These are phyloP conservation scores for Yponomeuta plumbellus DNA, from an alignment of 2,888 invertebrate genomes.

Conservation along the genomic window DNA sequence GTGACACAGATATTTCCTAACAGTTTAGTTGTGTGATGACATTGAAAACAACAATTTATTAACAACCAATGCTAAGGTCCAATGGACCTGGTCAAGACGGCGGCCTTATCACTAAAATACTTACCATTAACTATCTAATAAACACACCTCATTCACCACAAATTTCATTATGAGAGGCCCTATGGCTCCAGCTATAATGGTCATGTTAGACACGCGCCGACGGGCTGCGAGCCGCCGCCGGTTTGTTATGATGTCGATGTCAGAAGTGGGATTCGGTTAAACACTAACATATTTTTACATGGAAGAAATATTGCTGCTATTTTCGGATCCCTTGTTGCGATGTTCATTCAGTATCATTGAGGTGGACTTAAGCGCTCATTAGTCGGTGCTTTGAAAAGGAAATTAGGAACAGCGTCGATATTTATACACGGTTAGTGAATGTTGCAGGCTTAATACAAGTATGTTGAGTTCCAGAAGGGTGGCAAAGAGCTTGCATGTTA, in stretches of 20 bases:
- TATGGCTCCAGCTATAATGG: conserved; percentile 33
- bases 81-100: too few species aligned
- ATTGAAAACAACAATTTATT: too few species aligned
- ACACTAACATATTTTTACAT: conserved; percentile 65
- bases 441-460: too few species aligned
- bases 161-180: not conserved
- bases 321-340: conserved; percentile 35
- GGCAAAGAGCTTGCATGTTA: too few species aligned
- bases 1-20: too few species aligned
- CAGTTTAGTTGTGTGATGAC: too few species aligned
- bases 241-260: conserved; percentile 56
- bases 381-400: not conserved
- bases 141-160: too few species aligned
- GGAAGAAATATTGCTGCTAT: conserved; percentile 54
- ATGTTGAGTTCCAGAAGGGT: too few species aligned
- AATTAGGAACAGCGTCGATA: not conserved
- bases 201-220: conserved; percentile 16
- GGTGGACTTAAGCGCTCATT: not conserved
- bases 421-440: not conserved
- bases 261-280: conserved; percentile 46
- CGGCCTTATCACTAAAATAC: too few species aligned
- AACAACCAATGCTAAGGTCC: too few species aligned
- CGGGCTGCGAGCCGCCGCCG: conserved; percentile 23
- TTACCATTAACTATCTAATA: too few species aligned
- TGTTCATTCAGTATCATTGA: conserved; percentile 13